These are phyloP conservation scores for Sebastiscus tertius DNA, from an alignment of 2,797 vertebrate species.

Conservation along the genomic window DNA sequence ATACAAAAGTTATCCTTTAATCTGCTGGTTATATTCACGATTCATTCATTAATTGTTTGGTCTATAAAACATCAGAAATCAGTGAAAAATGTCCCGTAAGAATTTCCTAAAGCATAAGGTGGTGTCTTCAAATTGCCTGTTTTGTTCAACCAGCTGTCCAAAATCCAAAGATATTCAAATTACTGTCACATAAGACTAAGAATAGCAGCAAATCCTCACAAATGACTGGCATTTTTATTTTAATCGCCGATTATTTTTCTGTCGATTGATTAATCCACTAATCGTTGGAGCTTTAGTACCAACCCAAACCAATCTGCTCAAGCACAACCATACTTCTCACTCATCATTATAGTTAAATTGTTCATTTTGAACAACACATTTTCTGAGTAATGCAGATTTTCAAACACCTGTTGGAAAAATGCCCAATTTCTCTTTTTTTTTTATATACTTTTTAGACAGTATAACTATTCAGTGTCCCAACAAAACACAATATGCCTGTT, in stretches of 20 bases:
- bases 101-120: not conserved
- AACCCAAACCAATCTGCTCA: not conserved
- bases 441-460: not conserved
- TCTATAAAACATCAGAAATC: not conserved
- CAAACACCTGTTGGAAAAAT: not conserved
- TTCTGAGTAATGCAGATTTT: constrained; percentile 17
- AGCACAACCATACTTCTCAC: not conserved
- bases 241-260: not conserved
- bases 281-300: not conserved
- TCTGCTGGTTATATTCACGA: not conserved
- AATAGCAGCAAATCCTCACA: not conserved
- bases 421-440: not conserved
- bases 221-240: not conserved
- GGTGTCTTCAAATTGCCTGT: not conserved
- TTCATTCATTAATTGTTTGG: not conserved
- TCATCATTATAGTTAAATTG: not conserved
- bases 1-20: not conserved
- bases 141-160: not conserved
- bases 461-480: not conserved
- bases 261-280: not conserved
- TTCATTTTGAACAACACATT: not conserved
- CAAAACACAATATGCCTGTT: constrained; percentile 12
- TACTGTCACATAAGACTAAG: not conserved
- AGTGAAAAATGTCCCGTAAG: rapidly evolving
- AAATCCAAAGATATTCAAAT: not conserved